Conservation (phyloP, 2,888 invertebrate genomes). For the Cantharis flavilabris region DNA sequence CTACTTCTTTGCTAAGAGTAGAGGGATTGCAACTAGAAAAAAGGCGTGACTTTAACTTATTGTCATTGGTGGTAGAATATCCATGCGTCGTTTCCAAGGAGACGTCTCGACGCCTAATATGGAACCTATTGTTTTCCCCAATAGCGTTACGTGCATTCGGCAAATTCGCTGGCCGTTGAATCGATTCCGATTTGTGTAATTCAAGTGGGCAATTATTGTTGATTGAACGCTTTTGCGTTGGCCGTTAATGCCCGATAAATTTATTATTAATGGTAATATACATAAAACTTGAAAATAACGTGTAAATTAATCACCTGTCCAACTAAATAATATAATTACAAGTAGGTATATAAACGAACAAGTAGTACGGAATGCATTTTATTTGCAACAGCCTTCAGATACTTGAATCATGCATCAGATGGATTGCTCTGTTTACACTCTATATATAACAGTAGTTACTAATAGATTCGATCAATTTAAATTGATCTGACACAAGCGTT, state of each 20-base stretch:
- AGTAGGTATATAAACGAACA: conserved; percentile 31
- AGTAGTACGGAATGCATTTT: conserved; percentile 35
- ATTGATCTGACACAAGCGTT: conserved; percentile 11
- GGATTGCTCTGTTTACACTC: conserved; percentile 33
- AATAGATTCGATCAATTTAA: conserved; percentile 26
- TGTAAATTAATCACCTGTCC: conserved; percentile 38
- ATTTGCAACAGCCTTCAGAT: conserved; percentile 37
- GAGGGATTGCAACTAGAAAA: conserved; percentile 37
- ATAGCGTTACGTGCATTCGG: neutral
- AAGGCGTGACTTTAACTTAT: conserved; percentile 42
- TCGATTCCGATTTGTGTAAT: neutral
- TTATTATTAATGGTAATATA: neutral
- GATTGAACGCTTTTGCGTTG: neutral
- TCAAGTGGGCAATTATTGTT: neutral
- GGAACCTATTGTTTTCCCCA: conserved; percentile 9
- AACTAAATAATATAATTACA: conserved; percentile 39
- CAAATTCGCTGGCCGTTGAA: neutral
- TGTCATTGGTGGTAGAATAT: conserved; percentile 42
- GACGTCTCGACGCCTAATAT: conserved; percentile 46
- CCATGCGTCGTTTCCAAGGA: conserved; percentile 43
- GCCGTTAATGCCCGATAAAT: neutral
- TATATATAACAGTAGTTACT: conserved; percentile 28
- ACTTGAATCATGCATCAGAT: conserved; percentile 35
- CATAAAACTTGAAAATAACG: conserved; percentile 33
- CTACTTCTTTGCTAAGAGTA: conserved; percentile 36